phyloP scores from a whole-genome alignment of 2,797 vertebrate genomes.

The Odontamblyopus rebecca region DNA sequence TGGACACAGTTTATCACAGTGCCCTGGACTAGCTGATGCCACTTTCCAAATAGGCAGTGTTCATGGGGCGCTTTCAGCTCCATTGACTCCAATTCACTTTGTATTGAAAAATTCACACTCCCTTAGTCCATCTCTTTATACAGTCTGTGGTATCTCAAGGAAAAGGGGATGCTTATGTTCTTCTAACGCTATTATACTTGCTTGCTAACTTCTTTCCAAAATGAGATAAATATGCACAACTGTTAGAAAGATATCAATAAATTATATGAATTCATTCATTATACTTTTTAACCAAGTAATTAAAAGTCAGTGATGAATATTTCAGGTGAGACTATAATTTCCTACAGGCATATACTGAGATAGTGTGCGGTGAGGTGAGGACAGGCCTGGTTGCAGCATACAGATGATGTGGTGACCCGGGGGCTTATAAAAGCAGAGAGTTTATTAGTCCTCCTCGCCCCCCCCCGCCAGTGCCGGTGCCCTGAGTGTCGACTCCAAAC shows the following conservation, averaged over 20 bases:
- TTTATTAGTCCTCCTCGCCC: neutral
- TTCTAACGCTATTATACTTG: neutral
- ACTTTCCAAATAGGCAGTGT: no score
- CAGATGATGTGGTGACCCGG: constrained; percentile 5
- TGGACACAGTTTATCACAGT: no score
- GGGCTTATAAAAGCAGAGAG: constrained; percentile 12
- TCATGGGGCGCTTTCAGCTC: no score
- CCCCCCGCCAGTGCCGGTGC: neutral
- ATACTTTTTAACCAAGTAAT: neutral
- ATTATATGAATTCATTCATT: neutral
- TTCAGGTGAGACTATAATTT: constrained; percentile 1
- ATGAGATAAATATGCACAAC: neutral
- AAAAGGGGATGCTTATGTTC: no score
- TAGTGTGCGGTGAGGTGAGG: constrained; percentile 1
- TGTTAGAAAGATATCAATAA: neutral
- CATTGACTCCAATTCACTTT: no score
- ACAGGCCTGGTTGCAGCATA: neutral
- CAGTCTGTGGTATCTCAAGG: no score
- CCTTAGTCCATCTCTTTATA: no score
- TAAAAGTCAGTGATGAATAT: neutral
- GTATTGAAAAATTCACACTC: no score
- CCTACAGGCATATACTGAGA: neutral
- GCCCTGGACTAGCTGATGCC: no score
- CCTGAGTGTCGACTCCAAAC: neutral
- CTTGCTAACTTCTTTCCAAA: neutral